Evolutionary conservation across 2,113 vertebrate species (phyloP).

Genomic region (Ailuropoda melanoleuca): DNA sequence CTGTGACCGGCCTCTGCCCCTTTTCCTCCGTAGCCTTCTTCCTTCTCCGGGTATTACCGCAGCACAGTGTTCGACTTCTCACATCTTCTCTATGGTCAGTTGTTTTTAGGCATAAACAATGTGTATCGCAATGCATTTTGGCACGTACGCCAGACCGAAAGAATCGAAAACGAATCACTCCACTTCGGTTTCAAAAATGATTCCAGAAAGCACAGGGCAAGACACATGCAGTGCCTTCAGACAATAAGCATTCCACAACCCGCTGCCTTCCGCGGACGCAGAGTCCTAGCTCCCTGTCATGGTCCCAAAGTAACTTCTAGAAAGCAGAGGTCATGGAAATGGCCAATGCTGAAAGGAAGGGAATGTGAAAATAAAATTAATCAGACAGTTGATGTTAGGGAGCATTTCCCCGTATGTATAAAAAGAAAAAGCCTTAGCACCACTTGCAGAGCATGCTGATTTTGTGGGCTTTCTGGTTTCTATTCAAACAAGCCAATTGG

Average conservation of each 20-base stretch:
- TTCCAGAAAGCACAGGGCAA: conserved; percentile 83
- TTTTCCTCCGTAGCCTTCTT: conserved; percentile 81
- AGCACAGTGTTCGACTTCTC: conserved; percentile 83
- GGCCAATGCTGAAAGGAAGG: conserved; percentile 65
- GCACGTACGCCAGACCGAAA: conserved; percentile 81
- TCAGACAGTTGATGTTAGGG: conserved; percentile 22
- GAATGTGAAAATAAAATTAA: conserved; percentile 18
- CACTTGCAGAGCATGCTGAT: conserved; percentile 57
- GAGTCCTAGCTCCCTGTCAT: conserved; percentile 67
- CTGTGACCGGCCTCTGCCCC: conserved; percentile 83
- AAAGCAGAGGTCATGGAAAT: conserved; percentile 75
- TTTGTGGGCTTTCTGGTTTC: conserved; percentile 68
- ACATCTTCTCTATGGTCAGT: conserved; percentile 75
- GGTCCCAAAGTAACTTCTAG: conserved; percentile 79
- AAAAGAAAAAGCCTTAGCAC: conserved; percentile 52
- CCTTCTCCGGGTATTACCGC: conserved; percentile 81
- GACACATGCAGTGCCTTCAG: conserved; percentile 87
- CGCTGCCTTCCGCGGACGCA: conserved; percentile 50
- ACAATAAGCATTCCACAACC: conserved; percentile 82
- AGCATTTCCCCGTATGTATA: conserved; percentile 3
- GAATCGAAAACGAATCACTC: conserved; percentile 75
- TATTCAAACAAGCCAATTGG: conserved; percentile 51
- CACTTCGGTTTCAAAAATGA: conserved; percentile 63
- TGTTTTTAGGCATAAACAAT: conserved; percentile 80
- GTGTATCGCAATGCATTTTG: conserved; percentile 81